phyloP scores from a whole-genome alignment of 2,888 invertebrate genomes.

The Notodonta ziczac region DNA sequence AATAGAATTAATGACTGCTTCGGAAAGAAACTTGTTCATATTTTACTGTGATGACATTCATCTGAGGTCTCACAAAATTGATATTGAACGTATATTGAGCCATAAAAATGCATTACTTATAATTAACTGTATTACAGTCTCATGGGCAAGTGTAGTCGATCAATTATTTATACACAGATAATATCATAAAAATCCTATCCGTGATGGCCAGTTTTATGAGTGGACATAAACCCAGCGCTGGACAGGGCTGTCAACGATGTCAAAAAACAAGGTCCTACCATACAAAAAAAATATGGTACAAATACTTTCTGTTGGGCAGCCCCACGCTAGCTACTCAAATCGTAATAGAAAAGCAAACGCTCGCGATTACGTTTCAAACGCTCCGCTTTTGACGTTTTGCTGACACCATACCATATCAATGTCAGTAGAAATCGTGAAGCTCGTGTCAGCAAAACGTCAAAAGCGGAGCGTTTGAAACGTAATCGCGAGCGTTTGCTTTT shows the following conservation, averaged over 20 bases:
- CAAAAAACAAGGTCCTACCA: background rate
- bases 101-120: constrained; percentile 4
- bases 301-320: no score
- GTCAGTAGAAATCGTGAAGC: no score
- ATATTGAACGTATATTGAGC: constrained; percentile 1
- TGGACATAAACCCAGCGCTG: constrained; percentile 13
- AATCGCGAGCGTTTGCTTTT: no score
- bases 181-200: constrained; percentile 32
- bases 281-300: background rate
- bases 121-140: background rate
- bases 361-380: no score
- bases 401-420: no score
- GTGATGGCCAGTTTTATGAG: constrained; percentile 17
- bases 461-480: no score
- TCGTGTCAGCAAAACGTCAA: no score
- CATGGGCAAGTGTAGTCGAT: constrained; percentile 19
- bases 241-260: constrained; percentile 18
- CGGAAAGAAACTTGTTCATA: no score
- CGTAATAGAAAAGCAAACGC: no score
- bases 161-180: constrained; percentile 31
- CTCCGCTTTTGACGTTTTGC: no score
- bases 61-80: background rate
- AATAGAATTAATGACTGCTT: no score
- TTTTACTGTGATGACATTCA: background rate
- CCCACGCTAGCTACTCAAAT: no score